Base-by-base conservation (phyloP, 2,113 vertebrate species). In the Phylloscopus trochilus region DNA sequence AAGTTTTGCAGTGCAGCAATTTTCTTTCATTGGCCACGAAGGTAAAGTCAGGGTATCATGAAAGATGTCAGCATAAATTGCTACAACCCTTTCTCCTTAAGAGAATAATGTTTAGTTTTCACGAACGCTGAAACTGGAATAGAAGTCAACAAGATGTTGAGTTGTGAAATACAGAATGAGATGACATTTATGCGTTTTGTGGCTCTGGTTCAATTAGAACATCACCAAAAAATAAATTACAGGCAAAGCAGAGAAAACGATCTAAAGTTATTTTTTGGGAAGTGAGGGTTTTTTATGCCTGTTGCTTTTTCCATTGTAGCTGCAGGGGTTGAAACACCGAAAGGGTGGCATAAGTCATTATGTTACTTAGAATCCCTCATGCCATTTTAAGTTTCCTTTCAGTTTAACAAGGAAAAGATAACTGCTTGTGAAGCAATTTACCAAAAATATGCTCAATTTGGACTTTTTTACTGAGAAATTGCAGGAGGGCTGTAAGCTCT, bases 11-110 rank as follows among this genome's bases (percentile, higher is more conserved):
- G 60, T 43, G 79, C 94, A 96, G 78, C 10, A 26, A 90, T 96
- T 95, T 92, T 80, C 90, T 96, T 94, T 90, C 87, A 88, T 39
- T 95, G 89, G 92, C 66, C 83, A 93, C 4, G 1, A 92, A 96
- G 47, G 79, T 83, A 58, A 97, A 96, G 82, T 62, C 37, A 81
- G 60, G 73, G 26, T 68, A 89, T 67, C 60, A 43, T 77, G 83
- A 84, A 96, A 91, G 52, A 75, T 26, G 79, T 46, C 47, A 80
- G 81, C 83, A 96, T 67, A 83, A 95, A 92, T 86, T 89, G 47
- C 82, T 81, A 63, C 47, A 92, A 43, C 3, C 18, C 37, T 70
- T 92, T 76, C 27, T 72, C 46, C 41, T 62, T 62, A 84, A 55
- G 0, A 75, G 66, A 92, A 78, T 64, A 68, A 78, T 35, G 46